These are phyloP conservation scores for Conchocele bisecta DNA, from an alignment of 2,888 invertebrate species.

Conservation along the genomic window DNA sequence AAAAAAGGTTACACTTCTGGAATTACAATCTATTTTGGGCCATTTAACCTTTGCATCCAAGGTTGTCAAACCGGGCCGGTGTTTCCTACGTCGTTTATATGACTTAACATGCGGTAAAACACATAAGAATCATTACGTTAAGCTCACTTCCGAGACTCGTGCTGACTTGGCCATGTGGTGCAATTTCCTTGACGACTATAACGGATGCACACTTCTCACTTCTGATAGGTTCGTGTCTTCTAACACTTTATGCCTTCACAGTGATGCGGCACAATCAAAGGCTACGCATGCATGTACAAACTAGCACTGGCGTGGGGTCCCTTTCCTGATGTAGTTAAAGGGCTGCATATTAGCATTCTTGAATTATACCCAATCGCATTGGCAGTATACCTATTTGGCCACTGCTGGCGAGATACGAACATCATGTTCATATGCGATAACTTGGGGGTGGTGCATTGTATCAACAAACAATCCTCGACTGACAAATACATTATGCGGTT, in stretches of 20 bases:
- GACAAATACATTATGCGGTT: constrained; percentile 36
- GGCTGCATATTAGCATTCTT: constrained; percentile 29
- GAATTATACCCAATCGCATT: constrained; percentile 36
- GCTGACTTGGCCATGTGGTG: constrained; percentile 29
- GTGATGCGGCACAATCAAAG: constrained; percentile 34
- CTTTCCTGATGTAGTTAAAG: constrained; percentile 8
- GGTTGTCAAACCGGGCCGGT: constrained; percentile 31
- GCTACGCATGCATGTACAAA: constrained; percentile 19
- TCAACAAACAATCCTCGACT: constrained; percentile 35
- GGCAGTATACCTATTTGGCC: constrained; percentile 26
- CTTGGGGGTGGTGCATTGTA: constrained; percentile 23
- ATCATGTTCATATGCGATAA: constrained; percentile 36
- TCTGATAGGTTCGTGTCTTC: constrained; percentile 28
- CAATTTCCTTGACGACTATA: constrained; percentile 16
- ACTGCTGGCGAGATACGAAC: constrained; percentile 22
- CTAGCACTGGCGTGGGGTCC: constrained; percentile 22
- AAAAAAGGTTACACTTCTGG: constrained; percentile 7
- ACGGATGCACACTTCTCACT: constrained; percentile 34
- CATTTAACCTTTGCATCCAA: constrained; percentile 36
- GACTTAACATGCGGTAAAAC: constrained; percentile 21
- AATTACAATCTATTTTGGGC: constrained; percentile 21
- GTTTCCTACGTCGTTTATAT: constrained; percentile 33
- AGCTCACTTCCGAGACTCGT: constrained; percentile 8
- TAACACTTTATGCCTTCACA: neutral
- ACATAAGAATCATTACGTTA: constrained; percentile 16